Base-by-base conservation (phyloP, 2,888 invertebrate species). In the Sepioteuthis lessoniana region DNA sequence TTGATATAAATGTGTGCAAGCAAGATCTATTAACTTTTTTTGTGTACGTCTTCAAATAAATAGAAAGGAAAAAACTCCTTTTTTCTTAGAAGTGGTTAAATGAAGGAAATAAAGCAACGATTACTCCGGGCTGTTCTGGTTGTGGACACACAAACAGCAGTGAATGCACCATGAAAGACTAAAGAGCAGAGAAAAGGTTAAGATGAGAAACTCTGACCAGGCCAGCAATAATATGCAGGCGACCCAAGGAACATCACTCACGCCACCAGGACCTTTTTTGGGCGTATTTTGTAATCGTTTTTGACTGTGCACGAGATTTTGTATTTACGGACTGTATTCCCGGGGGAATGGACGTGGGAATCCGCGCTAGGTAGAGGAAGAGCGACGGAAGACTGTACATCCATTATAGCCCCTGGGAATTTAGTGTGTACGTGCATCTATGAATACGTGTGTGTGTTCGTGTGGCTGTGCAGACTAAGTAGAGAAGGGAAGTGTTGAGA, bases 261-360 rank as follows among this genome's bases (percentile, higher is more conserved):
- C 91, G 91, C 91, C 91, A 92, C 47, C 46, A n/a, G 91, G 42
- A 28, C 91, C 47, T 92, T 92, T 92, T 92, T 92, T 47, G 91
- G 91, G 91, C 91, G 91, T 92, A 92, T 92, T 92, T 92, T 92
- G n/a, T 92, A 92, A 92, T 92, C 91, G 91, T 92, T 92, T 92
- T 92, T 46, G 91, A 92, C 91, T 47, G n/a, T 47, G 91, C 91
- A 92, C 91, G 91, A 92, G 91, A 92, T 92, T 92, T 92, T 28
- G 91, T 92, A 38, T 92, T 92, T 92, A 92, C 91, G n/a, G 42
- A 35, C n/a, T 7, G 19, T 7, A n/a, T 92, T 92, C 91, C 91
- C 91, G 42, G 8, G n/a, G 46, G 91, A 16, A 19, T 92, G 47
- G 91, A 42, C 46, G 47, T 31, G 19, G 31, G 42, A n/a, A 92